Conservation (phyloP, 2,888 invertebrate species). For the Chrysotoxum bicinctum region DNA sequence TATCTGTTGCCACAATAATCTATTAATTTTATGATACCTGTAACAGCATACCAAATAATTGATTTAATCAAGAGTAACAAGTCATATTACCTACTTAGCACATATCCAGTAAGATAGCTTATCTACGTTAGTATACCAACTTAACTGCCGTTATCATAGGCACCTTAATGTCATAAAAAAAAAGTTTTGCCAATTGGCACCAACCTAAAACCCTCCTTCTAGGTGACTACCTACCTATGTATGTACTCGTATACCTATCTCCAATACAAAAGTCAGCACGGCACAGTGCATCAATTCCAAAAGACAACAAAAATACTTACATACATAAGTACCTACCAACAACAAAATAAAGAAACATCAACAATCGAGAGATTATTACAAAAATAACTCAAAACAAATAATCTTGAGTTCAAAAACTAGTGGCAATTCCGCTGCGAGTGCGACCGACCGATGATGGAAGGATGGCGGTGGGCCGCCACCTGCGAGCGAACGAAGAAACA, state of each 20-base stretch:
- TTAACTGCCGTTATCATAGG: no score
- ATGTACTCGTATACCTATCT: no score
- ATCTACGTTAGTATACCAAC: no score
- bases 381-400: constrained; percentile 69
- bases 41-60: no score
- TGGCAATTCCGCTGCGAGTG: constrained; percentile 48
- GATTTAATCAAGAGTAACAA: no score
- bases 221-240: neutral
- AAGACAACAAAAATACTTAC: neutral
- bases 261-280: neutral
- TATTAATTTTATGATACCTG: no score
- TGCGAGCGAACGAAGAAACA: constrained; percentile 64
- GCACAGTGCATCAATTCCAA: neutral
- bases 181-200: neutral
- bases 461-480: constrained; percentile 63
- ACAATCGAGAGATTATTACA: constrained; percentile 64
- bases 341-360: constrained; percentile 44
- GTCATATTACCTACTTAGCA: no score
- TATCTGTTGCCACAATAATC: no score
- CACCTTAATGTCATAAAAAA: no score
- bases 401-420: constrained; percentile 56
- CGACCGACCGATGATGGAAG: constrained; percentile 22
- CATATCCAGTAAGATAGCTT: no score
- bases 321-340: neutral
- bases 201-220: neutral